These are phyloP conservation scores for Tachina fera DNA, from an alignment of 2,888 invertebrate genomes.

Conservation along the genomic window DNA sequence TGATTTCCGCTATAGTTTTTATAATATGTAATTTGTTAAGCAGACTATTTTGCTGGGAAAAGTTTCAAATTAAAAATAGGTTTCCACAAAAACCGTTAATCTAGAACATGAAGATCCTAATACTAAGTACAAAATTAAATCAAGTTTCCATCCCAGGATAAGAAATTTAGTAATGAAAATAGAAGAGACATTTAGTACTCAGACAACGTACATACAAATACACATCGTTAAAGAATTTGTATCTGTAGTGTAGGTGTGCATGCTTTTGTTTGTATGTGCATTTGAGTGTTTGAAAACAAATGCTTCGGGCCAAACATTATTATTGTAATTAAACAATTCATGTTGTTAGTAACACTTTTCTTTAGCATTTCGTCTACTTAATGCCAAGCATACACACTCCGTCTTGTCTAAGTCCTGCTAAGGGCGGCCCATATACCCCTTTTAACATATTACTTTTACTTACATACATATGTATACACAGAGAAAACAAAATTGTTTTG, in stretches of 20 bases:
- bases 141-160: conserved; percentile 4
- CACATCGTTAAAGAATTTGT: conserved; percentile 19
- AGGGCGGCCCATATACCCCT: conserved; percentile 67
- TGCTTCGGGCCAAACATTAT: conserved; percentile 69
- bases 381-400: conserved; percentile 44
- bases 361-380: conserved; percentile 52
- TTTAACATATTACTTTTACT: conserved; percentile 13
- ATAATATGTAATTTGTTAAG: no score
- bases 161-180: conserved; percentile 1
- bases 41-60: no score
- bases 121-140: not conserved
- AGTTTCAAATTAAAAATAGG: no score
- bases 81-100: no score
- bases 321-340: conserved; percentile 72
- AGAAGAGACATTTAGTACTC: conserved; percentile 4
- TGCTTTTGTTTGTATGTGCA: not conserved
- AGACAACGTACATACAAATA: conserved; percentile 16
- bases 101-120: no score
- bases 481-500: no score
- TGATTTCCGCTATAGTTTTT: no score
- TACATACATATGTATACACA: no score
- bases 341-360: conserved; percentile 70
- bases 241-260: not conserved
- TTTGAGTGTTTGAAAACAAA: conserved; percentile 57
- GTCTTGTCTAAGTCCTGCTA: conserved; percentile 64